These are phyloP conservation scores for Thymelicus lineola DNA, from an alignment of 2,888 invertebrate genomes.

Conservation along the genomic window DNA sequence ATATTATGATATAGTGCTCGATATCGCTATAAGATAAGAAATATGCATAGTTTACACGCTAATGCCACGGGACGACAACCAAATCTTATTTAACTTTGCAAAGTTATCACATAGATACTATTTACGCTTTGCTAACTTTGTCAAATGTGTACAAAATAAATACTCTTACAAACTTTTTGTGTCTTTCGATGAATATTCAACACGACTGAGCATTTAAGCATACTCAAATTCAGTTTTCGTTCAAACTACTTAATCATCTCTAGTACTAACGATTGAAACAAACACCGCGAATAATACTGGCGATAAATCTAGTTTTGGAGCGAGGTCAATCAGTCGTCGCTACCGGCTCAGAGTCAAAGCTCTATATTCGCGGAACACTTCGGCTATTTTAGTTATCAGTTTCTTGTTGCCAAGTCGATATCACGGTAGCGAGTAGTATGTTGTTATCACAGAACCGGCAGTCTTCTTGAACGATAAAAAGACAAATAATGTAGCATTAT, in stretches of 20 bases:
- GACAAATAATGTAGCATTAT: no score
- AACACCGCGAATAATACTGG: slow-evolving; percentile 54
- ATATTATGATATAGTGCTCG: no score
- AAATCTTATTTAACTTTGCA: no score
- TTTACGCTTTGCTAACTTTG: background rate
- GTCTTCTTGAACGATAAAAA: no score
- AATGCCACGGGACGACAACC: no score
- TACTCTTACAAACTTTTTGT: background rate
- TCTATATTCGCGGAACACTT: slow-evolving; percentile 32
- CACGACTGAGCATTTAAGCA: no score
- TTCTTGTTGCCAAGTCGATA: slow-evolving; percentile 29
- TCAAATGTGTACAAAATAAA: background rate
- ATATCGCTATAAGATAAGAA: no score
- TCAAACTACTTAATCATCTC: background rate
- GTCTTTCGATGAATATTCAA: no score
- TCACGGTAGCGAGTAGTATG: background rate
- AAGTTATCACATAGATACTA: no score
- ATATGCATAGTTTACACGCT: no score
- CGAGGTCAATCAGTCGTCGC: slow-evolving; percentile 67
- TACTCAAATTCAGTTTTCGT: background rate
- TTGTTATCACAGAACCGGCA: background rate
- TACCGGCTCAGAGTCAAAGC: slow-evolving; percentile 50
- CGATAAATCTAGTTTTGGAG: slow-evolving; percentile 72
- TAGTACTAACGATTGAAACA: slow-evolving; percentile 52
- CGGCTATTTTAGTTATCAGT: slow-evolving; percentile 24